Conservation (phyloP, 2,113 vertebrate species). For the Meriones unguiculatus region DNA sequence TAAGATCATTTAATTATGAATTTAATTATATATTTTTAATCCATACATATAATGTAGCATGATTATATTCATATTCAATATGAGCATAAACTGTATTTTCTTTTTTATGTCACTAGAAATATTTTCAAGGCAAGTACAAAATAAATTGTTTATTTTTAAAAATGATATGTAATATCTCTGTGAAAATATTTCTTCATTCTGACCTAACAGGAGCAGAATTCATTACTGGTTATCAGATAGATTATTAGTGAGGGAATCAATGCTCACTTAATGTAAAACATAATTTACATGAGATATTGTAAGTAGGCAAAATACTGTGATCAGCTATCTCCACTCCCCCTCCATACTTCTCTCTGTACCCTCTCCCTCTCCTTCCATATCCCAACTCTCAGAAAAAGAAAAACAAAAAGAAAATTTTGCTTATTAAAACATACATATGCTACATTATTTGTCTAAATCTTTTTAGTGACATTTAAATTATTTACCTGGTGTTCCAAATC, state of each 20-base stretch:
- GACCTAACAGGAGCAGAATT: not conserved
- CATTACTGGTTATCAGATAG: not conserved
- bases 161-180: not conserved
- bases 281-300: not conserved
- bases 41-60: not conserved
- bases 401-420: not conserved
- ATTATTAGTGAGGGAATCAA: not conserved
- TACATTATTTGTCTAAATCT: not conserved
- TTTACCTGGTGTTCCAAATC: not conserved
- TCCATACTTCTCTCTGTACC: not conserved
- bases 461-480: not conserved
- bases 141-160: not conserved
- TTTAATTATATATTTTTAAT: not conserved
- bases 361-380: not conserved
- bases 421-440: not conserved
- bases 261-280: not conserved
- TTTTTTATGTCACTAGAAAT: not conserved
- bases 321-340: not conserved
- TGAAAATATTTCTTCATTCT: not conserved
- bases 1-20: not conserved
- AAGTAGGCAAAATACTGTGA: not conserved
- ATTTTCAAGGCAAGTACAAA: conserved; percentile 23
- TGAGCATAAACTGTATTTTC: not conserved
- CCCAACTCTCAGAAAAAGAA: not conserved
- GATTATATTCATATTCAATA: not conserved